These are phyloP conservation scores for Pangasius djambal DNA, from an alignment of 2,797 vertebrate species.

Conservation along the genomic window DNA sequence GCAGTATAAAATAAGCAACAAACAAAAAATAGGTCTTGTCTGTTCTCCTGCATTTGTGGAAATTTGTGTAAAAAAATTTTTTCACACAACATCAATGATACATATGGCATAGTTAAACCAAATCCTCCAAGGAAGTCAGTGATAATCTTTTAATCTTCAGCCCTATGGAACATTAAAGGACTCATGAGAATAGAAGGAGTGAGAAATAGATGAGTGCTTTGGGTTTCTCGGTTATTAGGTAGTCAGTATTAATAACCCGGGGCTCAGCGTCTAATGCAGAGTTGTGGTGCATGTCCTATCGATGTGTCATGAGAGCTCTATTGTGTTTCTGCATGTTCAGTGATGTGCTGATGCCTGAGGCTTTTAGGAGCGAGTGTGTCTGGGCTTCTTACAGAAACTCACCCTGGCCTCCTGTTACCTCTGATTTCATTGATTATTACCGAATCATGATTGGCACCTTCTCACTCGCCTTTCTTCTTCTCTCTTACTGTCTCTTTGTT, in stretches of 20 bases:
- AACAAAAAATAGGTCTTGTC: neutral
- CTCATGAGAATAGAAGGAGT: neutral
- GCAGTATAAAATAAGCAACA: neutral
- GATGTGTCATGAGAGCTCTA: constrained; percentile 13
- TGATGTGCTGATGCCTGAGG: constrained; percentile 6
- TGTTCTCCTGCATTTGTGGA: neutral
- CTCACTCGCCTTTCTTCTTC: neutral
- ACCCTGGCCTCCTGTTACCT: constrained; percentile 23
- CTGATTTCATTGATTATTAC: constrained; percentile 18
- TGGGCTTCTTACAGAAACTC: constrained; percentile 1
- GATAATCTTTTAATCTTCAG: neutral
- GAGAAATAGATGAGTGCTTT: neutral
- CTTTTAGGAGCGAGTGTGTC: constrained; percentile 12
- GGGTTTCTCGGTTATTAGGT: constrained; percentile 17
- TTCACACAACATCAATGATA: neutral
- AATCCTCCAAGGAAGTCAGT: neutral
- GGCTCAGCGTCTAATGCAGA: neutral
- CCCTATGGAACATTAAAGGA: neutral
- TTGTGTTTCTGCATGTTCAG: neutral
- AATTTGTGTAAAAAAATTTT: neutral
- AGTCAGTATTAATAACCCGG: constrained; percentile 36
- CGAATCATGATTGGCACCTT: neutral
- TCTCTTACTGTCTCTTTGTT: neutral
- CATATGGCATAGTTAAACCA: neutral
- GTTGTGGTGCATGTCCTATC: constrained; percentile 9